A percentile compares a stretch with the other conserved stretches of the same genome.
phyloP scores from a whole-genome alignment of 2,888 invertebrate species.

The Eupithecia exiguata region DNA sequence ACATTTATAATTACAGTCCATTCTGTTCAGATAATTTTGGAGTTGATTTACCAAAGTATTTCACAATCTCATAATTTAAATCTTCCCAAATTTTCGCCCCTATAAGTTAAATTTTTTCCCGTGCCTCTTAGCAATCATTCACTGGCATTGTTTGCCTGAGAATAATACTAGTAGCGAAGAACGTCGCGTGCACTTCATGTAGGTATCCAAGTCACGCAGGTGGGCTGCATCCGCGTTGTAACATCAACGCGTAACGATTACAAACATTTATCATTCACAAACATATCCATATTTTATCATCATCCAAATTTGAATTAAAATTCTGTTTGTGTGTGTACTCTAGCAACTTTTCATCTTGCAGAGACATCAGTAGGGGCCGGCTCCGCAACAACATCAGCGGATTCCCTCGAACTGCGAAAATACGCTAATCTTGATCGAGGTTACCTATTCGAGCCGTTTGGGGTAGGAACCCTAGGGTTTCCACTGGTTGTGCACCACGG shows the following conservation, averaged over 20 bases:
- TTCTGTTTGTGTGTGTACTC: too few relatives aligned
- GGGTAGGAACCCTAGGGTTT: too few relatives aligned
- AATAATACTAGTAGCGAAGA: conserved; percentile 23
- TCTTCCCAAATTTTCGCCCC: neutral
- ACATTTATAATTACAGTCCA: too few relatives aligned
- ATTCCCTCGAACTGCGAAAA: too few relatives aligned
- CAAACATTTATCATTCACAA: conserved; percentile 45
- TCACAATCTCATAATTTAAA: neutral
- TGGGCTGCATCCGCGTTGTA: conserved; percentile 57
- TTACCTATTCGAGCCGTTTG: too few relatives aligned
- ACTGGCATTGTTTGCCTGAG: conserved; percentile 18
- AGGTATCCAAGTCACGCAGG: conserved; percentile 24
- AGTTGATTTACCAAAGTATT: too few relatives aligned
- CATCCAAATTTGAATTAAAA: neutral
- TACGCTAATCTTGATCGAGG: too few relatives aligned
- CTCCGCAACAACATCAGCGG: too few relatives aligned
- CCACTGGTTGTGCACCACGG: too few relatives aligned
- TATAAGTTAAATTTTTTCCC: neutral
- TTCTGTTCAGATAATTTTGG: too few relatives aligned
- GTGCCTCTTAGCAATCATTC: neutral
- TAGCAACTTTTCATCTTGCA: too few relatives aligned
- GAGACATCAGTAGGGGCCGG: too few relatives aligned
- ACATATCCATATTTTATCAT: neutral
- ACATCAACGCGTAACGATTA: conserved; percentile 53
- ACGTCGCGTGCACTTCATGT: conserved; percentile 20